Base-by-base conservation (phyloP, 37 sponge, comb jelly and placozoan genomes). In the Lycopodina hypogea region DNA sequence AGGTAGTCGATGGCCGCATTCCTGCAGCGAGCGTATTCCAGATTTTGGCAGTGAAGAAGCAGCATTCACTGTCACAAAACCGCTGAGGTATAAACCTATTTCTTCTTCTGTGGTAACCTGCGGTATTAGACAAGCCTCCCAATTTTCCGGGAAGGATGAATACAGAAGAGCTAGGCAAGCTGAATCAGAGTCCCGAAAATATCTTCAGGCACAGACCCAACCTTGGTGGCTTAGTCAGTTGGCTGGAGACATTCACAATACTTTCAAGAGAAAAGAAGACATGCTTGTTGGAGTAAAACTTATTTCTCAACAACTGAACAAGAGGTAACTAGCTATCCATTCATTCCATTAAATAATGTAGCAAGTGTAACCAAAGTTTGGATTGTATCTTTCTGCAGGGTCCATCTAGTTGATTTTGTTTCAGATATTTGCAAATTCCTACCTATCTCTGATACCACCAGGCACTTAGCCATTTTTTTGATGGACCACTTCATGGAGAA, bases 401-500 rank as follows among this genome's bases (percentile, higher is more conserved):
- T 64, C 19, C 72, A 79, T 57, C 50, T 93, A 18, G 93, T 88
- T 41, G 89, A 93, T 53, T 93, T 74, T 82, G 50, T 88, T 35
- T 68, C 69, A 14, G 37, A 67, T 18, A 78, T 88, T 0, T 85
- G 86, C 63, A 82, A 88, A 39, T 51, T 68, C 22, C 70, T 85
- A 8, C 74, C 69, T 18, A 42, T 93, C 45, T 72, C 86, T 56
- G 53, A 62, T 33, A 82, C 78, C 55, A 93, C 93, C 38, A 74
- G 86, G n/a, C 81, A 68, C 69, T 80, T 88, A 26, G 93, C 93
- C 55, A 68, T 93, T 19, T 56, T 40, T 0, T 68, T 88, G 21
- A 59, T 88, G 79, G 93, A 93, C 38, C 86, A 85, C 75, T 93
- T 93, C 80, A 93, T 93, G 93, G 93, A 93, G 48, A 85, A 79